Evolutionary conservation across 1,140 invertebrate genomes (phyloP).

Genomic region (Drosophila athabasca): DNA sequence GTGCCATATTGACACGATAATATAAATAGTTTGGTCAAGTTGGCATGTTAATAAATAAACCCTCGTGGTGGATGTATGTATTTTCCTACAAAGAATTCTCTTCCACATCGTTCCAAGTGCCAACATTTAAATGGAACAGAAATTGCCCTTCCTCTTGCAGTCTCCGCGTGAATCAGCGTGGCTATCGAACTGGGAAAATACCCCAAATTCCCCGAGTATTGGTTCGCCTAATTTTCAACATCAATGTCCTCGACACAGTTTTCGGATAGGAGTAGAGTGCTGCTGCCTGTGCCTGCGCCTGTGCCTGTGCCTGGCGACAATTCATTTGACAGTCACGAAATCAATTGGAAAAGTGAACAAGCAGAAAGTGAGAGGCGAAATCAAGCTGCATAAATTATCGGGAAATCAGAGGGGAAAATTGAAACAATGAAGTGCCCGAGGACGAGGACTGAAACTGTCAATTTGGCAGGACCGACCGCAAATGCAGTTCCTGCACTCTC

Average conservation of each 20-base stretch:
- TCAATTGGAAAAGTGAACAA: slow-evolving; percentile 68
- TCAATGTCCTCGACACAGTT: slow-evolving; percentile 63
- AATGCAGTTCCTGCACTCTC: slow-evolving; percentile 23
- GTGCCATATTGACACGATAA: too few relatives aligned
- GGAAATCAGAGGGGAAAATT: slow-evolving; percentile 59
- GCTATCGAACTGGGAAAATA: not conserved
- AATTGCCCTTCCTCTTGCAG: too few relatives aligned
- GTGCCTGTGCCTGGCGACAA: slow-evolving; percentile 12
- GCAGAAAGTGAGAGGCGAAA: slow-evolving; percentile 46
- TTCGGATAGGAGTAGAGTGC: slow-evolving; percentile 10
- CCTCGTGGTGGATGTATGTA: too few relatives aligned
- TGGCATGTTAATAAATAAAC: too few relatives aligned
- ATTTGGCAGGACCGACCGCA: slow-evolving; percentile 36
- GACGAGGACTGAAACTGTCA: slow-evolving; percentile 29
- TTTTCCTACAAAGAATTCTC: too few relatives aligned
- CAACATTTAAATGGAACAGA: too few relatives aligned
- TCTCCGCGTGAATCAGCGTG: too few relatives aligned
- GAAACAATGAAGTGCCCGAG: slow-evolving; percentile 56
- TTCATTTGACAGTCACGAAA: slow-evolving; percentile 65
- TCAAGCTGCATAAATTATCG: slow-evolving; percentile 75
- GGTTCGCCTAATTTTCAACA: slow-evolving; percentile 43
- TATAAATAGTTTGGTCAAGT: too few relatives aligned
- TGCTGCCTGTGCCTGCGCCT: too few relatives aligned
- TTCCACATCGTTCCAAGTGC: too few relatives aligned
- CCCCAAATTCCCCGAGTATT: slow-evolving; percentile 3